Conservation (phyloP, 1,140 invertebrate genomes). For the Aphidius ervi region DNA sequence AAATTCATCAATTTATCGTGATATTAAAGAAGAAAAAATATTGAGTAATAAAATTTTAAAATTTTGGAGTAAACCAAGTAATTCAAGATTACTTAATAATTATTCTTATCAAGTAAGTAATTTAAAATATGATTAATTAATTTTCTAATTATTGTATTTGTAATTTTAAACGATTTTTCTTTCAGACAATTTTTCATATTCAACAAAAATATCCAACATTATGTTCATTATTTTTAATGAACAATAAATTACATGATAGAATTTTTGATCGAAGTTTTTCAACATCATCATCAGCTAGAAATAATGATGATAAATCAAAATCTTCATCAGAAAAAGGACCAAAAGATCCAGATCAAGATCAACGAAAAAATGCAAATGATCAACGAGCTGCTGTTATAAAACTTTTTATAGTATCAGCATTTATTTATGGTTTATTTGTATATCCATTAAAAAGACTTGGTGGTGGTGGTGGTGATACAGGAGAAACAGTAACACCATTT, state of each 20-base stretch:
- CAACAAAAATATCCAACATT: too few relatives aligned
- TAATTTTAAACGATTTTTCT: too few relatives aligned
- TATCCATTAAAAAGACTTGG: conserved; percentile 19
- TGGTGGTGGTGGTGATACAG: background rate
- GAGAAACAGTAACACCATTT: conserved; percentile 17
- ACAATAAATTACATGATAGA: background rate
- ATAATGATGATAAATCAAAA: background rate
- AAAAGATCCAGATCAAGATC: conserved; percentile 14
- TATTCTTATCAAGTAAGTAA: conserved; percentile 26
- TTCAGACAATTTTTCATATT: conserved; percentile 23
- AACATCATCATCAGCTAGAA: conserved; percentile 10
- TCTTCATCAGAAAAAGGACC: conserved; percentile 11
- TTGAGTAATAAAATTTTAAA: conserved; percentile 16
- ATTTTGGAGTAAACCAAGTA: conserved; percentile 17
- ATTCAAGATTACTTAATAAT: conserved; percentile 22
- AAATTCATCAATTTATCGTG: conserved; percentile 12
- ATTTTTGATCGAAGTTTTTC: conserved; percentile 23
- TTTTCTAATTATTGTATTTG: too few relatives aligned
- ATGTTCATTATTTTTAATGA: too few relatives aligned
- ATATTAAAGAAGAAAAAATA: conserved; percentile 10
- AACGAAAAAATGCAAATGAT: conserved; percentile 17
- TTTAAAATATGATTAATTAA: too few relatives aligned
- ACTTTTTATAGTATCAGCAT: conserved; percentile 8
- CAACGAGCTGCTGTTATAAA: conserved; percentile 21
- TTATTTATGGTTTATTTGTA: conserved; percentile 17